These are phyloP conservation scores for Rhea pennata DNA, from an alignment of 2,113 vertebrate species.

Conservation along the genomic window DNA sequence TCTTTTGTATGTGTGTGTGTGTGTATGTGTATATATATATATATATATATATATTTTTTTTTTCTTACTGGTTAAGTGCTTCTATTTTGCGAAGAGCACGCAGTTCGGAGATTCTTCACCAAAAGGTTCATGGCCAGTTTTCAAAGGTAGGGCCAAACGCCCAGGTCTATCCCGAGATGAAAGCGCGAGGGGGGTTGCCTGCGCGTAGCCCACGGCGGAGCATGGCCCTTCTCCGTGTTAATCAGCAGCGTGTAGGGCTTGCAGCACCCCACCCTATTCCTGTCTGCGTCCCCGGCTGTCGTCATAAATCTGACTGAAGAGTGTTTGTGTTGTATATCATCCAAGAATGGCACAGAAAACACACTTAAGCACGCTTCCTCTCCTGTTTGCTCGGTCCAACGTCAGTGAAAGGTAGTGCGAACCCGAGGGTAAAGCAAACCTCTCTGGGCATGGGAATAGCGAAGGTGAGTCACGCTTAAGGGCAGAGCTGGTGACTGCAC, in stretches of 20 bases:
- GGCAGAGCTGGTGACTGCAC: not conserved
- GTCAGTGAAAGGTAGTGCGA: constrained; percentile 64
- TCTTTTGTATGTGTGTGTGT: not conserved
- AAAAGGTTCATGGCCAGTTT: constrained; percentile 22
- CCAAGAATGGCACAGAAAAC: constrained; percentile 76
- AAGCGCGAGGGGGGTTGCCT: constrained; percentile 37
- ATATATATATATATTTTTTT: not conserved
- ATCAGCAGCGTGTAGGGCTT: constrained; percentile 62
- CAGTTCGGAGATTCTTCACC: constrained; percentile 1
- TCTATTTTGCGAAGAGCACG: not conserved
- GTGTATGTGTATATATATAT: no score
- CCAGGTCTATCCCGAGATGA: constrained; percentile 40
- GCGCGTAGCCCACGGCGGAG: constrained; percentile 29
- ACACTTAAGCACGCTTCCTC: constrained; percentile 74
- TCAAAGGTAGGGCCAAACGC: constrained; percentile 36
- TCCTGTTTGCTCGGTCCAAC: constrained; percentile 70
- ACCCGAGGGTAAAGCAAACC: constrained; percentile 78
- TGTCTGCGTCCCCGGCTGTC: constrained; percentile 73
- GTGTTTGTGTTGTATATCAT: constrained; percentile 77
- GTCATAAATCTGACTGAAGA: constrained; percentile 76
- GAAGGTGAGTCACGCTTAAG: constrained; percentile 20
- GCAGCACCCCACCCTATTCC: constrained; percentile 77
- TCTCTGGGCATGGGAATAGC: constrained; percentile 61
- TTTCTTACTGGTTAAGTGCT: not conserved
- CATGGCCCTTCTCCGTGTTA: constrained; percentile 28